Evolutionary conservation across 1,140 invertebrate species (phyloP), one percentile per base, ranked within the genome.

Genomic region (Venustaconcha ellipsiformis): DNA sequence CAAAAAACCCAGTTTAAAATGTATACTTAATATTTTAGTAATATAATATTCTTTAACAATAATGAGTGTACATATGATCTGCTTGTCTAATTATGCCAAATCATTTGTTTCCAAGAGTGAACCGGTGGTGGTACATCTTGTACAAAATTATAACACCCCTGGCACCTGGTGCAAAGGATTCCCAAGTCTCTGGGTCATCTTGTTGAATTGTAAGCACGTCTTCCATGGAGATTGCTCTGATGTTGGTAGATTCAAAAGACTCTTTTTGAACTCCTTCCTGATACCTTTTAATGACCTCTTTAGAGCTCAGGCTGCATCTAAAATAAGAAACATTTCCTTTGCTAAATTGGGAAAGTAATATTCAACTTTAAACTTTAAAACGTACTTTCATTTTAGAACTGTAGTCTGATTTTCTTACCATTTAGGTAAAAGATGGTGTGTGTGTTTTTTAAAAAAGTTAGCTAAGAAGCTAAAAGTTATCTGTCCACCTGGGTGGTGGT

Each of bases 241-340:
- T 87, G 48, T 74, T 81, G 18, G 85, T 88, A 30, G 88, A 86
- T 72, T 90, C 89, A 70, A 88, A 87, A 4, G 88, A 88, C 76
- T 90, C 89, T 62, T 70, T 63, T 30, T 90, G 89, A 65, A 58
- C 84, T 0, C 89, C 89, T 80, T 85, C 65, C n/a, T 70, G 68
- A 68, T 89, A 90, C 5, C 80, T 69, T 1, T 78, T 37, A 18
- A 72, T 67, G 14, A 90, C 82, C 55, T 89, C 82, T 14, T 72
- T 60, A 13, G 85, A 84, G 13, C 75, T 74, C 55, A 89, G 70
- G 23, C 71, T 77, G 70, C 88, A 89, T 66, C 88, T 86, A 70
- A 70, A 74, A 69, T 66, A 63, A 30, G 3, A 60, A 30, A 57
- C 13, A 70, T 20, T 26, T 37, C 48, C 8, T 15, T 1, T 60